Evolutionary conservation across 2,113 vertebrate species (phyloP), one percentile per base, ranked within the genome.

Genomic region (Macrotus californicus): DNA sequence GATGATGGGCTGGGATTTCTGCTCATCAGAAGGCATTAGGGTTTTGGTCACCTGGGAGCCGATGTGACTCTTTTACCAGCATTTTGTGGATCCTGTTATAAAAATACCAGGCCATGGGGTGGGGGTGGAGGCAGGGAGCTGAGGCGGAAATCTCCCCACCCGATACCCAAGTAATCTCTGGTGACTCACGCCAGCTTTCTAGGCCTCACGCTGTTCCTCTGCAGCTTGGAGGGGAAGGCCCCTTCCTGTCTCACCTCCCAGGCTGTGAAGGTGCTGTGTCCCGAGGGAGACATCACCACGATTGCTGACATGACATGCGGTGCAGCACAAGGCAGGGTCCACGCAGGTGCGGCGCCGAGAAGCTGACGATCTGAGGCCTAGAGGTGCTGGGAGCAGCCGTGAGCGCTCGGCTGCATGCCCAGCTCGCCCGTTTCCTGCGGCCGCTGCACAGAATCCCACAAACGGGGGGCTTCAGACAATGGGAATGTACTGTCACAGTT

Each of bases 271-370:
- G 16, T 6, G 24, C 48, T 7, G 2, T 6, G 75, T 18, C 6
- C 8, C 4, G 39, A 2, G 5, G 22, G 77, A 31, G 72, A 46
- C 13, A 14, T 34, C 3, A 9, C 66, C 66, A n/a, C 7, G 34
- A 67, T 36, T 7, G 31, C 7, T 16, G 76, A 15, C 3, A 4
- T 11, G 7, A 21, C 36, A 18, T 7, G 66, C 75, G 26, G 13
- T 4, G 0, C 0, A 54, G 61, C 9, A 0, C 24, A 16, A 0
- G 0, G 75, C 52, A 11, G 5, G 13, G 26, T 56, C 21, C 10
- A 0, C 6, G 6, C 46, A 34, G 56, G 34, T 29, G 5, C 1
- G 12, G 64, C 0, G 3, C 18, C 34, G n/a, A 70, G 34, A 24
- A 52, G 41, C 66, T 11, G n/a, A 13, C 50, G 0, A 19, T 18